Evolutionary conservation across 1,140 invertebrate species (phyloP), one percentile per base, ranked within the genome.

Genomic region (Psix sp.): DNA sequence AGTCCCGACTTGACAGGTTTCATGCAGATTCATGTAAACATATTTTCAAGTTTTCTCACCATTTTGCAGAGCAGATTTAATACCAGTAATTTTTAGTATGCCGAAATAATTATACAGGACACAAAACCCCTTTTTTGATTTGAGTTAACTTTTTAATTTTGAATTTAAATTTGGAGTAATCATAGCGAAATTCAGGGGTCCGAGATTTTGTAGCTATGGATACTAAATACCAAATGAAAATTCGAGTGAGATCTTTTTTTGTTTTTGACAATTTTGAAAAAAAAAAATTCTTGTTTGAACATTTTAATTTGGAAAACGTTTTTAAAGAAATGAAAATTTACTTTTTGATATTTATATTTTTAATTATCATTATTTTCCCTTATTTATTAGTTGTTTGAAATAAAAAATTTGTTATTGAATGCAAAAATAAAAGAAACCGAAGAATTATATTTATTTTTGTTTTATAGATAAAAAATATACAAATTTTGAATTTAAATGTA

Each of bases 151-250:
- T 35, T 35, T 35, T 35, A 24, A 18, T 40, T 39, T 29, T 26
- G 3, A 45, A 38, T 11, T 14, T 11, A 35, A 35, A 35, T 13
- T 35, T 35, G 10, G 33, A 36, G n/a, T 14, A 10, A 11, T 36
- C 16, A 7, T 35, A 21, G 5, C 20, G 31, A 49, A 36, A 49
- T 10, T 5, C 11, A 2, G 3, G 7, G 21, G 7, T 14, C 6
- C 13, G 21, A 24, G 7, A 26, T 57, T 21, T 18, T 20, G 43
- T 60, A 26, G 40, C 56, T 40, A 60, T 57, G 52, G 52, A 39
- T 13, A 46, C 42, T 0, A 21, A 14, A 33, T 18, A n/a, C 6
- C 13, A 60, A 60, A 39, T 39, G 33, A n/a, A 17, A 48, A 48
- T 48, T 48, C 40, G n/a, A n/a, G n/a, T n/a, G n/a, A n/a, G n/a